These are phyloP conservation scores for Chloebia gouldiae DNA, from an alignment of 2,113 vertebrate species.

Conservation along the genomic window DNA sequence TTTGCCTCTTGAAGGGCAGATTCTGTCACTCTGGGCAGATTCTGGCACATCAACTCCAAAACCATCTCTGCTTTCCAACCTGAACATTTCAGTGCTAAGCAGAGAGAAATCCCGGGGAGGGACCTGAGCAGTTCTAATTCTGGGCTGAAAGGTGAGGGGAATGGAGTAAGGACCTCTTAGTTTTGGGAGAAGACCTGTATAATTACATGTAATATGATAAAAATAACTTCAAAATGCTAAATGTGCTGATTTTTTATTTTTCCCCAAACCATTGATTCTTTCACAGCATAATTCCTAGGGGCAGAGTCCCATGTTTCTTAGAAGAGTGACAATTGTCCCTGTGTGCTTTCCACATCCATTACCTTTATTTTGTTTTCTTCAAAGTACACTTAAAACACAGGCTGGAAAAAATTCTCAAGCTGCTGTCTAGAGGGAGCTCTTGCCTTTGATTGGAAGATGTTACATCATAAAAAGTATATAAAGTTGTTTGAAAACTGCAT, in stretches of 20 bases:
- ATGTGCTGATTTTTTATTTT: not conserved
- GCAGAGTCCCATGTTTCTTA: not conserved
- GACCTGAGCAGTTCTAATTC: rapidly evolving
- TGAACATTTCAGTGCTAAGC: not conserved
- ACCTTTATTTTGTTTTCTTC: not conserved
- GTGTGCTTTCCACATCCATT: not conserved
- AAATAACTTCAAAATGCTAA: not conserved
- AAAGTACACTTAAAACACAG: not conserved
- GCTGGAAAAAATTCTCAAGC: not conserved
- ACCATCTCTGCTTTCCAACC: not conserved
- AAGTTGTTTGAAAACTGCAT: not conserved
- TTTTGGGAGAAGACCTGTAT: not conserved
- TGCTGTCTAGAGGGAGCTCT: slow-evolving; percentile 65
- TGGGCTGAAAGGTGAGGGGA: not conserved
- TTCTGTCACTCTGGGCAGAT: not conserved
- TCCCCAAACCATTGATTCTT: not conserved
- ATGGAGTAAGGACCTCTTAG: not conserved
- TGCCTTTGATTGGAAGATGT: slow-evolving; percentile 9
- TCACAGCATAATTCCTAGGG: rapidly evolving
- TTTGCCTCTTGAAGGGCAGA: not conserved
- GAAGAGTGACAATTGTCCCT: not conserved
- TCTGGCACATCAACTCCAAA: not conserved
- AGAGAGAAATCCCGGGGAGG: not conserved
- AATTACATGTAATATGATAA: not conserved
- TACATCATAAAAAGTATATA: not conserved